These are phyloP conservation scores for Alloplasta piceator DNA, from an alignment of 2,888 invertebrate species.

Conservation along the genomic window DNA sequence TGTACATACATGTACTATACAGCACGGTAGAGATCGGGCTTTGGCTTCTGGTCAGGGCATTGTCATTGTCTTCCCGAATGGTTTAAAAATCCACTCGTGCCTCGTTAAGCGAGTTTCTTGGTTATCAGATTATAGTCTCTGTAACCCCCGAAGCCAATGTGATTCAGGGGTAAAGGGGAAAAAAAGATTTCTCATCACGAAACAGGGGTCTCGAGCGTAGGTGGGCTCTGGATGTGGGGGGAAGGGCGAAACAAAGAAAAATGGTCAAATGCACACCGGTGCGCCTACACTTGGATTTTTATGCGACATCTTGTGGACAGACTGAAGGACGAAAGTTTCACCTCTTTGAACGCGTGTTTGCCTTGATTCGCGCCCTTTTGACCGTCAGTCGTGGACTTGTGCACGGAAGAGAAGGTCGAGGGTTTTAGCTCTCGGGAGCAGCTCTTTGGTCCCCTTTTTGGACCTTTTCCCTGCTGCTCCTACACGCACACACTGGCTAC, in stretches of 20 bases:
- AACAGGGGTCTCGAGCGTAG: conserved; percentile 29
- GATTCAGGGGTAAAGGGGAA: conserved; percentile 51
- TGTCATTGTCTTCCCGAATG: conserved; percentile 81
- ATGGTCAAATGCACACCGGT: neutral
- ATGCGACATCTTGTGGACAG: no score
- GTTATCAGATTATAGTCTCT: conserved; percentile 77
- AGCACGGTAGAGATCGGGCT: conserved; percentile 21
- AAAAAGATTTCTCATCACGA: neutral
- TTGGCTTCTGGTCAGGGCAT: conserved; percentile 51
- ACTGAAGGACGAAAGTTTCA: no score
- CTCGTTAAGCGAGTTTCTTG: conserved; percentile 79
- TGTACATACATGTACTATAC: neutral
- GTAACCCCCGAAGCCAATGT: conserved; percentile 61
- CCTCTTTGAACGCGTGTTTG: no score
- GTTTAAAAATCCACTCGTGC: conserved; percentile 83
- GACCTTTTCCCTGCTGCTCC: conserved; percentile 57
- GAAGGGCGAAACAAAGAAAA: conserved; percentile 18
- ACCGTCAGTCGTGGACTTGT: no score
- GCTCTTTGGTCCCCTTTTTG: conserved; percentile 64
- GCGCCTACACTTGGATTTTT: no score
- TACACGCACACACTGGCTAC: conserved; percentile 39
- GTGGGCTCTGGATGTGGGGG: conserved; percentile 30
- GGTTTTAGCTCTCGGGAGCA: conserved; percentile 56
- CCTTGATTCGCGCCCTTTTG: no score
- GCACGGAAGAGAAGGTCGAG: conserved; percentile 35